Conservation (phyloP, 2,797 vertebrate genomes). For the Coilia nasus region DNA sequence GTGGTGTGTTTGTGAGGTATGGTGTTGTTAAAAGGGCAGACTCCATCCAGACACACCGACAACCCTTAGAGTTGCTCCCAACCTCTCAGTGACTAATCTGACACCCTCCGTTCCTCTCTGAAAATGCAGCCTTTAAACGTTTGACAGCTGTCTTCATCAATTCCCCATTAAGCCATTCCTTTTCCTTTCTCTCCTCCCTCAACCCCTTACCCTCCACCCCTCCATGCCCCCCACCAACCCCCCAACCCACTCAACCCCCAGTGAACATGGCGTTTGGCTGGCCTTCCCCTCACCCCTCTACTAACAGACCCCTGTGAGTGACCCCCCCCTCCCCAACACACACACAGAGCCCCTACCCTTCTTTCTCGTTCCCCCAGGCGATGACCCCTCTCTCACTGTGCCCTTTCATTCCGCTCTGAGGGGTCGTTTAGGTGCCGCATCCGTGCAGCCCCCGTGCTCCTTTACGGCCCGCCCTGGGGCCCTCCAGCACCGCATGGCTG, state of each 20-base stretch:
- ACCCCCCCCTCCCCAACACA: neutral
- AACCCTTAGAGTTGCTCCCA: constrained; percentile 5
- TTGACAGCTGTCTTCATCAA: constrained; percentile 23
- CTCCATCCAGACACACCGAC: constrained; percentile 8
- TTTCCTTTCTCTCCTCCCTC: constrained; percentile 19
- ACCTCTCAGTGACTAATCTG: constrained; percentile 3
- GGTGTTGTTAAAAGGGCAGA: neutral
- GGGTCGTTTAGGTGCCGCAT: constrained; percentile 61
- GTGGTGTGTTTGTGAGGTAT: constrained; percentile 2
- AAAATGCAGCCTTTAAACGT: constrained; percentile 32
- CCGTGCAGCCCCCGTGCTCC: constrained; percentile 46
- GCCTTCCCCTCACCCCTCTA: neutral
- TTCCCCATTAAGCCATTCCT: constrained; percentile 20
- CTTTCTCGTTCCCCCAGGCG: constrained; percentile 27
- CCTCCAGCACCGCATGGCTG: constrained; percentile 48
- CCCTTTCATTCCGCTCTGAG: constrained; percentile 68
- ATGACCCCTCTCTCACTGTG: constrained; percentile 55
- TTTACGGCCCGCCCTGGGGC: constrained; percentile 60
- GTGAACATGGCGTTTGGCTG: neutral
- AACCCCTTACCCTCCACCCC: constrained; percentile 9
- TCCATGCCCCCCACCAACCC: neutral
- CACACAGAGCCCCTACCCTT: neutral
- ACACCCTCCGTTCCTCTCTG: constrained; percentile 56
- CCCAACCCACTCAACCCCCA: neutral
- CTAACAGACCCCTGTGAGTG: neutral